A percentile compares a stretch with the other conserved stretches of the same genome.
Conservation (phyloP, 1,140 invertebrate species). For the Trissolcus basalis region DNA sequence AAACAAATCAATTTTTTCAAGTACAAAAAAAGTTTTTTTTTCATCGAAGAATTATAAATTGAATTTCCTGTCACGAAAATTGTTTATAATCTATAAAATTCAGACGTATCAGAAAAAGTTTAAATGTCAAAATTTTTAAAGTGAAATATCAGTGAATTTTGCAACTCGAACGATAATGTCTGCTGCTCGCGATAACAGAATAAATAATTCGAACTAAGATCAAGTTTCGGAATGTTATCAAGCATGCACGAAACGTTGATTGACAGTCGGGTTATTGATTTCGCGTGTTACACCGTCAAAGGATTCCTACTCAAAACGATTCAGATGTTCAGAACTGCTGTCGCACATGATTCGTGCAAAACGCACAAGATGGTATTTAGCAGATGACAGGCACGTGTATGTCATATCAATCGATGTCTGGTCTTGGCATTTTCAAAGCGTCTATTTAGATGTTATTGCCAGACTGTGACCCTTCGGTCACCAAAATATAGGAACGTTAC, state of each 20-base stretch:
- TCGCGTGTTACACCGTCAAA: conserved; percentile 41
- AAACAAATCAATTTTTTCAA: no score
- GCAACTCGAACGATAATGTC: no score
- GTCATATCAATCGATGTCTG: conserved; percentile 52
- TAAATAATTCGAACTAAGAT: conserved; percentile 6
- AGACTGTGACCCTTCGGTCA: conserved; percentile 44
- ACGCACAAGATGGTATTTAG: conserved; percentile 58
- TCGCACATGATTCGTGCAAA: conserved; percentile 31
- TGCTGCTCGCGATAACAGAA: no score
- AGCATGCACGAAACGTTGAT: conserved; percentile 26
- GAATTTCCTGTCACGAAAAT: no score
- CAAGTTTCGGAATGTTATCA: conserved; percentile 8
- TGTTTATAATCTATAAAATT: no score
- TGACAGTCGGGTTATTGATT: conserved; percentile 47
- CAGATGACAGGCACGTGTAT: conserved; percentile 61
- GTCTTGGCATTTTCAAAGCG: conserved; percentile 61
- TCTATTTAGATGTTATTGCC: conserved; percentile 60
- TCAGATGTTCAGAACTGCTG: conserved; percentile 4
- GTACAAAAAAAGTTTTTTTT: no score
- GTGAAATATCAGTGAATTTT: no score
- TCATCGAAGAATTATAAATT: no score
- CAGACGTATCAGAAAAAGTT: no score
- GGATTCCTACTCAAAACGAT: conserved; percentile 31
- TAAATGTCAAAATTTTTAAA: no score
- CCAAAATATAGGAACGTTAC: conserved; percentile 50